These are phyloP conservation scores for Sorex araneus DNA, from an alignment of 2,113 vertebrate genomes.

Conservation along the genomic window DNA sequence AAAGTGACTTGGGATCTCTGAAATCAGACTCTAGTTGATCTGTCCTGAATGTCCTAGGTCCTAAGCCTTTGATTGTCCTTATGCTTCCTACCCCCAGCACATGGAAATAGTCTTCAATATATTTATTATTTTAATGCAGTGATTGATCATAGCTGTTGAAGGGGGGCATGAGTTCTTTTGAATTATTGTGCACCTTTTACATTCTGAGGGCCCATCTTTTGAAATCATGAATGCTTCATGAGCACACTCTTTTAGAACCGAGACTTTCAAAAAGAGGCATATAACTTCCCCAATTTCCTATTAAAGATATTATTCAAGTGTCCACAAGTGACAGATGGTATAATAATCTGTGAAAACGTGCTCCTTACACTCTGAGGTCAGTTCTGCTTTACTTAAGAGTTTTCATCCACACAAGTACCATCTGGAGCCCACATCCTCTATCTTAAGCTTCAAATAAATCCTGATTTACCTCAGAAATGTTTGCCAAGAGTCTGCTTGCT, in stretches of 20 bases:
- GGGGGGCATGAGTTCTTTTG: neutral
- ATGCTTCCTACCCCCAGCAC: conserved; percentile 26
- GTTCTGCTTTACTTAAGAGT: conserved; percentile 64
- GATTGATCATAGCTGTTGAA: conserved; percentile 63
- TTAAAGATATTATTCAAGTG: conserved; percentile 73
- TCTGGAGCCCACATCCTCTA: conserved; percentile 81
- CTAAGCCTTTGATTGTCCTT: neutral
- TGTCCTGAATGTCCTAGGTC: neutral
- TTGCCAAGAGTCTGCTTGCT: conserved; percentile 74
- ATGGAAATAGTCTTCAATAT: conserved; percentile 63
- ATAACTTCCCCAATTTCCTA: conserved; percentile 59
- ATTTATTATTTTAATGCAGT: conserved; percentile 55
- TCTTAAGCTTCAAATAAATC: conserved; percentile 77
- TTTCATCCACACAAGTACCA: conserved; percentile 71
- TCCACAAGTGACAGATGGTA: conserved; percentile 74
- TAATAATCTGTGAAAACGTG: conserved; percentile 74
- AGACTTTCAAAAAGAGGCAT: conserved; percentile 66
- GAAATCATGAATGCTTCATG: conserved; percentile 29
- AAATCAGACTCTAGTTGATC: neutral
- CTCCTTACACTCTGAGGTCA: conserved; percentile 75
- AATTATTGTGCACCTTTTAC: conserved; percentile 60
- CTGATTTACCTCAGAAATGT: conserved; percentile 77
- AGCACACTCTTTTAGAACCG: conserved; percentile 41
- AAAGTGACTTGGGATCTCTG: neutral
- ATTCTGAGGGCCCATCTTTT: conserved; percentile 42